Base-by-base conservation (phyloP, 2,113 vertebrate genomes). In the Hydropotes inermis region DNA sequence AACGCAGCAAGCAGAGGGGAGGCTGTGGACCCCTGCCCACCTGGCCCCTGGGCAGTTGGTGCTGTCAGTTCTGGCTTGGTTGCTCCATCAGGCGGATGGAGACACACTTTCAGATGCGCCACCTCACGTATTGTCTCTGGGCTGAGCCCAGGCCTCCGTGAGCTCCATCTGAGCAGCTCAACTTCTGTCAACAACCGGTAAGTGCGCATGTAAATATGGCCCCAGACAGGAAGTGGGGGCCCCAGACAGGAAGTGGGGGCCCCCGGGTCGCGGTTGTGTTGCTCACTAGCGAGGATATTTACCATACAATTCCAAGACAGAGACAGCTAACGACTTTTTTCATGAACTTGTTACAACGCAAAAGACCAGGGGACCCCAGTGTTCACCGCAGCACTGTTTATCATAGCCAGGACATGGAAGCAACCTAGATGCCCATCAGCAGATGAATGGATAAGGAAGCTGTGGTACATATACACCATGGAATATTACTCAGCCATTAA, bases 141-240 rank as follows among this genome's bases (percentile, higher is more conserved):
- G 98, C 98, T 98, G 99, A 99, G 99, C 99, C 99, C 99, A 98
- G 99, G 98, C 98, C 99, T 99, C 99, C 98, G 98, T 81, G 98
- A 96, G 98, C 98, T 98, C 98, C 99, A 98, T 98, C 99, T 98
- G 98, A 99, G 98, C 98, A 99, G 99, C 99, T 98, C 98, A 99
- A 99, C 99, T 99, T 99, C 99, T 99, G 99, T 99, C 99, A 99
- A 99, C 99, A 99, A 98, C 98, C 97, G 98, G 98, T n/a, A 98
- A 98, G 98, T 92, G 97, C 97, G 98, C 99, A 98, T 99, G 99
- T 99, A 99, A 99, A 99, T 99, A 99, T 99, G 99, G 99, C 98
- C 98, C 6, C 98, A 99, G 99, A 99, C 99, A 99, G 99, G 99
- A 99, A 98, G 98, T 98, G 98, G 99, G 99, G 99, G 98, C 99